These are phyloP conservation scores for Parazoanthus swiftii DNA, from an alignment of 92 coral and sea anemone genomes.

Conservation along the genomic window DNA sequence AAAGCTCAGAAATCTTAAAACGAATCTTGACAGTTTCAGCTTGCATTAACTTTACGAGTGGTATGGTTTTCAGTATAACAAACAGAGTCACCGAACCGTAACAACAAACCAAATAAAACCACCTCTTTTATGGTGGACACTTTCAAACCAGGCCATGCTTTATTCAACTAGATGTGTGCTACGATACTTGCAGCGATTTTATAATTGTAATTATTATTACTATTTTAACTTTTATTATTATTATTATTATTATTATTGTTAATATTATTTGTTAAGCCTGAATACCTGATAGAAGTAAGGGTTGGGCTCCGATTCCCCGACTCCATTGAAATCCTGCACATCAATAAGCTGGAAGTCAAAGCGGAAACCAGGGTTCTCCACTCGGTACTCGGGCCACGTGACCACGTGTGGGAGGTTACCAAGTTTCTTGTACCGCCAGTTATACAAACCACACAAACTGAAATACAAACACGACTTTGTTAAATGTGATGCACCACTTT, in stretches of 20 bases:
- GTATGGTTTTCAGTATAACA: too few species aligned
- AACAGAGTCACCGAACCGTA: too few species aligned
- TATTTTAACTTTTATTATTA: too few species aligned
- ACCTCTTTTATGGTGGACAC: too few species aligned
- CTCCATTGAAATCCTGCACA: slow-evolving; percentile 95
- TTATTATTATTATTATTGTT: too few species aligned
- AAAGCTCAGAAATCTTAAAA: too few species aligned
- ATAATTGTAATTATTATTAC: neutral
- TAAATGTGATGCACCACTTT: neutral
- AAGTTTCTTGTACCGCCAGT: slow-evolving; percentile 97
- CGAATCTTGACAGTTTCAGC: too few species aligned
- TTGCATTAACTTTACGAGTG: too few species aligned
- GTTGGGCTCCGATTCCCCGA: slow-evolving; percentile 97
- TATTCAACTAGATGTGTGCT: too few species aligned
- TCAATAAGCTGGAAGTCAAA: slow-evolving; percentile 93
- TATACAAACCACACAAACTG: slow-evolving; percentile 87
- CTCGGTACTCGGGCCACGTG: slow-evolving; percentile 94
- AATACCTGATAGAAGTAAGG: slow-evolving; percentile 98
- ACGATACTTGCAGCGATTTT: neutral
- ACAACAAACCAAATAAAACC: too few species aligned
- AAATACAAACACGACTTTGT: neutral
- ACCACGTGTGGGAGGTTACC: slow-evolving; percentile 94
- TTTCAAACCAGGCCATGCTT: too few species aligned
- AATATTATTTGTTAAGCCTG: too few species aligned
- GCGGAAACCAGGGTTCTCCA: slow-evolving; percentile 95